Conservation (phyloP, 2,797 vertebrate species). For the Cossypha caffra region DNA sequence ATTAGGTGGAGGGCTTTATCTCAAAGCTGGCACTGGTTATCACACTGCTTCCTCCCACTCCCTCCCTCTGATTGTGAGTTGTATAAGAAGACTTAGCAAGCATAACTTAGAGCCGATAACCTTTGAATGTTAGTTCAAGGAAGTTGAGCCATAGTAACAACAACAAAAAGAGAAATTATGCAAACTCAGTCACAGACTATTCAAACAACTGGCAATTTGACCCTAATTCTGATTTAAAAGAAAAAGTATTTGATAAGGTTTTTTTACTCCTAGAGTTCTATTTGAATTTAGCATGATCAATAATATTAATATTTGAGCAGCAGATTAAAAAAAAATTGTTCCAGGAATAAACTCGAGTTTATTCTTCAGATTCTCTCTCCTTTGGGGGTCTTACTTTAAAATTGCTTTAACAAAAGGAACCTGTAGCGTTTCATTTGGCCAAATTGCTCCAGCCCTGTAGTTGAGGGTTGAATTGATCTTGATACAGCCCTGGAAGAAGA, state of each 20-base stretch:
- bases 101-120: constrained; percentile 75
- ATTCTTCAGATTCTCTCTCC: constrained; percentile 5
- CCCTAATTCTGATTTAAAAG: background rate
- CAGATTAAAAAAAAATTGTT: background rate
- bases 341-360: background rate
- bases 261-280: background rate
- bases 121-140: constrained; percentile 73
- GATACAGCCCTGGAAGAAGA: background rate
- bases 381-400: background rate
- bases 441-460: background rate
- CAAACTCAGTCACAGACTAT: background rate
- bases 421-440: background rate
- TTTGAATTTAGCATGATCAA: background rate
- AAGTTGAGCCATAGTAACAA: constrained; percentile 55
- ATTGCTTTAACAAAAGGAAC: background rate
- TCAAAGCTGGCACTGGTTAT: constrained; percentile 80
- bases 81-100: constrained; percentile 77
- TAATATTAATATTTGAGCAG: constrained; percentile 39
- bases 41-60: constrained; percentile 71
- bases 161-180: constrained; percentile 12
- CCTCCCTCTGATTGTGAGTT: constrained; percentile 82
- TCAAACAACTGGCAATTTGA: constrained; percentile 4
- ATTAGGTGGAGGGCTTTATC: constrained; percentile 80
- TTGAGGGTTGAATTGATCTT: constrained; percentile 20
- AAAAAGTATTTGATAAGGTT: background rate